These are phyloP conservation scores for Epizoanthus stellaris DNA, from an alignment of 92 coral and sea anemone genomes.

Conservation along the genomic window DNA sequence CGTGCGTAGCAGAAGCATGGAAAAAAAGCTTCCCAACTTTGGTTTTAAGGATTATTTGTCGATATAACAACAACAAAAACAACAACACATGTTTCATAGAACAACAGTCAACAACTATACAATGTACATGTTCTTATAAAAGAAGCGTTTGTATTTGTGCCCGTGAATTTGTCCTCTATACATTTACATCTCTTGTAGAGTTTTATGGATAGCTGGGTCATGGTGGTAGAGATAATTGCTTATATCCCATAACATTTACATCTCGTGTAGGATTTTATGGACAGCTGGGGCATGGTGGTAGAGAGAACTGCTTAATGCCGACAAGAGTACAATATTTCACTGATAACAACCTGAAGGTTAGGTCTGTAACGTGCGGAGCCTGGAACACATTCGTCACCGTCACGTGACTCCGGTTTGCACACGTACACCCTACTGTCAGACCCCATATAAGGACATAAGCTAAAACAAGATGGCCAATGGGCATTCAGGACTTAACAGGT, in stretches of 20 bases:
- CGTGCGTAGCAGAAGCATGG: too few species aligned
- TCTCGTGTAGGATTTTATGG: conserved; percentile 78
- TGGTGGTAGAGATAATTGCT: conserved; percentile 57
- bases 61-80: too few species aligned
- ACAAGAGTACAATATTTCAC: conserved; percentile 51
- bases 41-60: too few species aligned
- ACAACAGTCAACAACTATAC: too few species aligned
- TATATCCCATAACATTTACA: background rate
- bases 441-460: too few species aligned
- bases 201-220: conserved; percentile 91
- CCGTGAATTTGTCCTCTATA: background rate
- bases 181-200: conserved; percentile 48
- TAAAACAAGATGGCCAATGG: too few species aligned
- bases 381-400: conserved; percentile 39
- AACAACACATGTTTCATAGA: too few species aligned
- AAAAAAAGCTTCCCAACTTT: too few species aligned
- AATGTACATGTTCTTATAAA: too few species aligned
- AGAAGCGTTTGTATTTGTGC: too few species aligned
- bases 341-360: conserved; percentile 25
- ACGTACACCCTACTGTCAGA: too few species aligned
- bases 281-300: conserved; percentile 86
- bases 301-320: conserved; percentile 59
- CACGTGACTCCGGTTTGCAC: background rate
- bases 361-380: conserved; percentile 26
- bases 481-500: too few species aligned